Conservation (phyloP, 2,888 invertebrate species). For the Drymonia ruficornis region DNA sequence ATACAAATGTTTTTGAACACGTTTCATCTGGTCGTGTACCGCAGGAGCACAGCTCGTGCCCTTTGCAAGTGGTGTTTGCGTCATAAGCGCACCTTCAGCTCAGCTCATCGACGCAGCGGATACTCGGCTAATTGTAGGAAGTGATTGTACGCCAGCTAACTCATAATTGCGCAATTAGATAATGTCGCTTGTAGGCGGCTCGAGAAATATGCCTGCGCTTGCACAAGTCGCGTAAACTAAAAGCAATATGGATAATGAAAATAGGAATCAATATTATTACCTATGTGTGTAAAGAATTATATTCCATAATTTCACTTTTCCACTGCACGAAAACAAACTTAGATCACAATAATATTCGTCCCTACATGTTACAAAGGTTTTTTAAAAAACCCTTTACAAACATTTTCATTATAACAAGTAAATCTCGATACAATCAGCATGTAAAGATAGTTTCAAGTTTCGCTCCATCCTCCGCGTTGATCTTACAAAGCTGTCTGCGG, state of each 20-base stretch:
- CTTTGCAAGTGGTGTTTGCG: conserved; percentile 11
- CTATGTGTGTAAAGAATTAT: too few relatives aligned
- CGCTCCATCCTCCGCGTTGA: not conserved
- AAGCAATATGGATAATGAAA: not conserved
- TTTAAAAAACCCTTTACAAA: not conserved
- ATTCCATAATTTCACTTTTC: too few relatives aligned
- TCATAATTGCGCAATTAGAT: conserved; percentile 4
- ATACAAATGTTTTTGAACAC: not conserved
- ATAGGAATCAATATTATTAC: too few relatives aligned
- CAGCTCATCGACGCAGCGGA: not conserved
- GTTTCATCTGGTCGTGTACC: not conserved
- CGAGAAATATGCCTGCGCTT: not conserved
- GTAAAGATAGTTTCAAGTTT: conserved; percentile 6
- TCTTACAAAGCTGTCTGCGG: conserved; percentile 5
- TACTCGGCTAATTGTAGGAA: conserved; percentile 5
- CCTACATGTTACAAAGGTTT: not conserved
- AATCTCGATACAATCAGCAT: conserved; percentile 3
- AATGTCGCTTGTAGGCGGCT: not conserved
- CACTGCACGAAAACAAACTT: not conserved
- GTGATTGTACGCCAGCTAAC: conserved; percentile 4
- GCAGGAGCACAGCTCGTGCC: conserved; percentile 1
- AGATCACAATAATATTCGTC: not conserved
- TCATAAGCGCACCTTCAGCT: not conserved
- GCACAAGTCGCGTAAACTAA: not conserved
- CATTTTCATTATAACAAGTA: conserved; percentile 1